Evolutionary conservation across 2,888 invertebrate genomes (phyloP).

Genomic region (Galerucella nymphaeae): DNA sequence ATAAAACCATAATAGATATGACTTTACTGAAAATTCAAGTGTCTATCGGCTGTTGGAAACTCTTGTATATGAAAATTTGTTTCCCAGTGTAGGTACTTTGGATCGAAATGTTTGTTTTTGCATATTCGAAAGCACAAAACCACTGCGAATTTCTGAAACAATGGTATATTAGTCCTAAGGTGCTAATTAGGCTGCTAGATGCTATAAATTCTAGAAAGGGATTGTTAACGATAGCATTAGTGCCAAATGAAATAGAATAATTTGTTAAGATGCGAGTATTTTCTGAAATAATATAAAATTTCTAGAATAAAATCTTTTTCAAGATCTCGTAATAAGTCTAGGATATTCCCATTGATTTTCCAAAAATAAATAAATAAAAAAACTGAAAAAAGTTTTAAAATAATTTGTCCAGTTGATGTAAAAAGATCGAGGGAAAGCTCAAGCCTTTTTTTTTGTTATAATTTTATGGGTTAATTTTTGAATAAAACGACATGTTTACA

Average conservation of each 20-base stretch:
- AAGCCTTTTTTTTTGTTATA: too few relatives aligned
- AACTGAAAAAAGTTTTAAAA: too few relatives aligned
- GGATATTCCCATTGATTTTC: too few relatives aligned
- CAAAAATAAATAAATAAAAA: too few relatives aligned
- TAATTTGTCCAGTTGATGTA: too few relatives aligned
- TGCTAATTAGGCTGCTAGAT: background rate
- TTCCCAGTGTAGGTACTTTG: background rate
- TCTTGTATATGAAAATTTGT: background rate
- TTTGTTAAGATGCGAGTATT: background rate
- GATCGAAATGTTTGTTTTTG: background rate
- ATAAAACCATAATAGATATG: too few relatives aligned
- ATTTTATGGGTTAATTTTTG: too few relatives aligned
- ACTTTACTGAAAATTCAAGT: too few relatives aligned
- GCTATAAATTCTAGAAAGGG: background rate
- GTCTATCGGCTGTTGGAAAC: too few relatives aligned
- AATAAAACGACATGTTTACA: background rate
- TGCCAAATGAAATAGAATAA: background rate
- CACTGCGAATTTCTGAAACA: background rate
- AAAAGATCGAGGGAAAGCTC: too few relatives aligned
- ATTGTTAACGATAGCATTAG: background rate
- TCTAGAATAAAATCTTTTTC: background rate
- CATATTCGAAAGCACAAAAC: background rate
- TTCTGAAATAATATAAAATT: background rate
- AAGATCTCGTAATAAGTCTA: too few relatives aligned
- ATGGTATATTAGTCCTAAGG: background rate